Evolutionary conservation across 2,797 vertebrate genomes (phyloP), one percentile per base, ranked within the genome.

Genomic region (Rhynchonycteris naso): DNA sequence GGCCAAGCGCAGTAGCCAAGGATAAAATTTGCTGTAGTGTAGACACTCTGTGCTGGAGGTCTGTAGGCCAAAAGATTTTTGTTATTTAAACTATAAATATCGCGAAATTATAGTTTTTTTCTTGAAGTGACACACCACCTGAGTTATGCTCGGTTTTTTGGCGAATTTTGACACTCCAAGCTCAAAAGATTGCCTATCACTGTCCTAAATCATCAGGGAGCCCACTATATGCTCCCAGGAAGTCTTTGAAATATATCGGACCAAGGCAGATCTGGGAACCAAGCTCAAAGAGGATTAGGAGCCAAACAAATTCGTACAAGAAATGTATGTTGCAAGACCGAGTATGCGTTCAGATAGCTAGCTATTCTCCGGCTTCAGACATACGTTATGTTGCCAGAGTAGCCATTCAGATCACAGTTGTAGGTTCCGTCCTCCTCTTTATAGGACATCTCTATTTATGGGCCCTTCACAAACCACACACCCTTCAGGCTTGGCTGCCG

Each of bases 361-460:
- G 43, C 65, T 54, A 7, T 52, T 28, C 19, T 50, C 52, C 66
- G 75, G 43, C 33, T n/a, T 80, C 1, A 28, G 59, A 58, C 59
- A 71, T 7, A 6, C 28, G 12, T 43, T 82, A 69, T 13, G 4
- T 47, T 50, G 19, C 54, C 68, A 5, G 65, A 18, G 13, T 63
- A 69, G 54, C 24, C 47, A 81, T 35, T 69, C 79, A 30, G 19
- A 2, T 54, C 63, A 14, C 24, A 1, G 35, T 33, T 33, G 1
- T 38, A 69, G 65, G 54, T 91, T 97, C 88, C 89, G 75, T 88
- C 12, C 38, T 69, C 38, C 56, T 87, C 65, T 82, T 35, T 54
- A 12, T 89, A 90, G 47, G 13, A 91, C 35, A 59, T 82, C 47
- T 4, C 7, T 4, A 15, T 85, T 91, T 80, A 76, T 38, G n/a